Evolutionary conservation across 2,113 vertebrate genomes (phyloP), one percentile per base, ranked within the genome.

Genomic region (Thomomys bottae): DNA sequence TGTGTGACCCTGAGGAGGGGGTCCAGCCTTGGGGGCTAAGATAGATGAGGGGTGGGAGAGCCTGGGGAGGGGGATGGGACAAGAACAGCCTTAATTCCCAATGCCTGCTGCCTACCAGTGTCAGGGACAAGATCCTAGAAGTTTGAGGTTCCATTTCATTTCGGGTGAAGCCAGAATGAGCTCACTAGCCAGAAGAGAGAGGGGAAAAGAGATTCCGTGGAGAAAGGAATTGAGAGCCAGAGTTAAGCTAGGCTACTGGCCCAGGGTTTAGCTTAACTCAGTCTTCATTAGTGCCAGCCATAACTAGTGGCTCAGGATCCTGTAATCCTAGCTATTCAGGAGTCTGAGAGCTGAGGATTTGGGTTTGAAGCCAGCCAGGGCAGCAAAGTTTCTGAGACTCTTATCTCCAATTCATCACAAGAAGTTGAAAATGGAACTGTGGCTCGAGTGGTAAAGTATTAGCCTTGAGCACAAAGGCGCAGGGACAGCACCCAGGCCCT

Each of bases 1-100:
- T 1, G 57, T 6, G 20, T 54, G 75, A 92, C 28, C 18, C 49
- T 96, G 88, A 91, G 78, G 32, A 90, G 34, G 17, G 63, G 45
- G 24, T 28, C 26, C n/a, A 28, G 70, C 26, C 38, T 34, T 30
- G 32, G 80, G 67, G 38, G 40, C 38, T 66, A 45, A 64, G 59
- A 64, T 5, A 40, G 40, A 57, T 15, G 15, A 40, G 45, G 86
- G 30, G 78, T 30, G 11, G n/a, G 45, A 32, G 34, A 12, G 49
- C 36, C 15, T n/a, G 70, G 61, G 77, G 24, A 54, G 88, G 67
- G 61, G 11, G 34, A 68, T 75, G 68, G 73, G 38, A 20, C 28
- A 84, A 84, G 86, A 77, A 12, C 14, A 66, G 36, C 23, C 71
- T 73, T 63, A 49, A 89, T 80, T 94, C 79, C 54, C 76, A 63